Base-by-base conservation (phyloP, 2,113 vertebrate genomes). In the Zingel zingel region DNA sequence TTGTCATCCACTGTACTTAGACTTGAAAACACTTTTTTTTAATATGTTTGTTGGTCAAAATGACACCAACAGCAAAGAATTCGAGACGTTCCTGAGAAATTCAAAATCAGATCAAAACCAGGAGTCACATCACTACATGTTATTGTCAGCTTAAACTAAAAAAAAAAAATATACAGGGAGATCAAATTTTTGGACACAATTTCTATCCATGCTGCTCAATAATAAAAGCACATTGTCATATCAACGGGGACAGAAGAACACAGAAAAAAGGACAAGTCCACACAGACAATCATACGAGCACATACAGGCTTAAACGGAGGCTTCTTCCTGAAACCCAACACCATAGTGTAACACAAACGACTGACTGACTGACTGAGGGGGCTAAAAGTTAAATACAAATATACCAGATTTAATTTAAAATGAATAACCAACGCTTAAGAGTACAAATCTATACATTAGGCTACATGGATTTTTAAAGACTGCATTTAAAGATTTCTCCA, bases 381-480 rank as follows among this genome's bases (percentile, higher is more conserved):
- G 64, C 72, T 75, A 82, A 74, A 74, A 62, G 85, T 84, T 89
- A 89, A 92, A 94, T 94, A 95, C 91, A 95, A 94, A 95, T 92
- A 93, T 83, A 92, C 71, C 76, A 74, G 75, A 91, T 94, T 94
- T 94, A 95, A 95, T 95, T 91, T 93, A 94, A 90, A 83, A 91
- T 87, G 50, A 79, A 91, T 43, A 89, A 89, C 64, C 77, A 82
- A 77, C 25, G 53, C 76, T 85, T 66, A 70, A 70, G 81, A 91
- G 81, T 95, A 94, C 86, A 95, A 94, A 94, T 95, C 92, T 93
- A 94, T 95, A 95, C 94, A 96, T 90, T 89, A 94, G 91, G 92
- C 93, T 94, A 91, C 88, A 93, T 86, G 84, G 89, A 91, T 88
- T 91, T 84, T 91, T 77, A 91, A 92, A 91, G 90, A 94, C 92